Conservation (phyloP, 2,888 invertebrate species). For the Drosophila greeni region DNA sequence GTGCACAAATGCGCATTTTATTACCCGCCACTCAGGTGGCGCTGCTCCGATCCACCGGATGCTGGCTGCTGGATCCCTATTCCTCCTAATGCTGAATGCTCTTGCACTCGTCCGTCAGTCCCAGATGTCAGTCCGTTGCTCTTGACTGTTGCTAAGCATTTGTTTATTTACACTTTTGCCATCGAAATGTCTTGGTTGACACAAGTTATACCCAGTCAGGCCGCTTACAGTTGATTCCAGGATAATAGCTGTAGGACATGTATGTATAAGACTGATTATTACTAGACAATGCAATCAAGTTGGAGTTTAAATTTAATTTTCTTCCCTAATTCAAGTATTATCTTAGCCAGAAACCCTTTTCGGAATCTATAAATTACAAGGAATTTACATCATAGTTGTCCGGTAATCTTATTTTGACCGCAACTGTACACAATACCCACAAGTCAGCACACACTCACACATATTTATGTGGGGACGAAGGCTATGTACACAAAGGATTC, state of each 20-base stretch:
- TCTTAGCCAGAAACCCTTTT: too few species aligned
- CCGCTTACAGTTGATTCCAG: conserved; percentile 10
- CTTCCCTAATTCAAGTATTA: not conserved
- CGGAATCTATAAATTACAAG: not conserved
- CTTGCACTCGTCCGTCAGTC: conserved; percentile 11
- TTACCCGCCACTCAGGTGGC: conserved; percentile 59
- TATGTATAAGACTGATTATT: not conserved
- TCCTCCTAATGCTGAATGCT: conserved; percentile 6
- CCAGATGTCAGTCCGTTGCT: conserved; percentile 30
- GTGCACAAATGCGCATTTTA: conserved; percentile 72
- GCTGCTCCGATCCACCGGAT: not conserved
- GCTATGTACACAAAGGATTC: conserved; percentile 38
- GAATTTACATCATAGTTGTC: not conserved
- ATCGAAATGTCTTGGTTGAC: conserved; percentile 37
- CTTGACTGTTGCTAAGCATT: conserved; percentile 51
- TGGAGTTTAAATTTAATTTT: too few species aligned
- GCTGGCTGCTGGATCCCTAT: conserved; percentile 4
- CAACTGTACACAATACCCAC: conserved; percentile 26
- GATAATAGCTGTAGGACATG: not conserved
- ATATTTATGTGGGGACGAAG: conserved; percentile 12
- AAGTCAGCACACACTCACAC: conserved; percentile 17
- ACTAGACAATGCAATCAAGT: too few species aligned
- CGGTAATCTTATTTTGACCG: conserved; percentile 1
- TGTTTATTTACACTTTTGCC: conserved; percentile 66
- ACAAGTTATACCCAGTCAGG: conserved; percentile 42